Evolutionary conservation across 2,113 vertebrate species (phyloP), one percentile per base, ranked within the genome.

Genomic region (Oophaga pumilio): DNA sequence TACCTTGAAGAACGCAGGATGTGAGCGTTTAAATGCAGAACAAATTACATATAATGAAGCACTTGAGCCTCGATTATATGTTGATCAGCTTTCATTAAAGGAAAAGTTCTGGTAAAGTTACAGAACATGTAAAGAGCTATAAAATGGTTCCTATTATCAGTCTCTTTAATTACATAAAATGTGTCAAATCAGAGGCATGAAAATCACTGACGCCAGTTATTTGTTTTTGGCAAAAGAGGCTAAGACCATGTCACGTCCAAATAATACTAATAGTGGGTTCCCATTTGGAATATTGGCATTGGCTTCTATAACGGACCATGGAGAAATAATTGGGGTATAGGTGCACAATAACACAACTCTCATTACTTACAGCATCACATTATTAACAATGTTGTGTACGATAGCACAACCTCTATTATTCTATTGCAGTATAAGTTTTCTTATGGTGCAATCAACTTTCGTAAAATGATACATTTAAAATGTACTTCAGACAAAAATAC

Each of bases 31-130:
- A 86, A 64, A 50, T 66, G 57, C 56, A 78, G 59, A 86, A 78
- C 57, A 86, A 78, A 86, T 77, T 77, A 86, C 59, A 64, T n/a
- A 53, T 78, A 86, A 86, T 86, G 71, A 86, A 86, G 59, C 85
- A 86, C 74, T 86, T 78, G 18, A 78, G 74, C 24, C n/a, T 86
- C 76, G 13, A 79, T 79, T 86, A 79, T 79, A 79, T 79, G 49
- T 68, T 66, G n/a, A 79, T 86, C 76, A 68, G 60, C 76, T 79
- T 66, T 78, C 85, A 78, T 68, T 86, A 86, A 68, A 49, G 8
- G 49, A 57, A 52, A 79, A 68, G 62, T 86, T 86, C 60, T 33
- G 52, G 76, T 68, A 79, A 86, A 86, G 76, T 69, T 79, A 78
- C 84, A n/a, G 84, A 60, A 85, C 84, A 49, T 18, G 43, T 82